Evolutionary conservation across 2,888 invertebrate genomes (phyloP).

Genomic region (Xestia sexstrigata): DNA sequence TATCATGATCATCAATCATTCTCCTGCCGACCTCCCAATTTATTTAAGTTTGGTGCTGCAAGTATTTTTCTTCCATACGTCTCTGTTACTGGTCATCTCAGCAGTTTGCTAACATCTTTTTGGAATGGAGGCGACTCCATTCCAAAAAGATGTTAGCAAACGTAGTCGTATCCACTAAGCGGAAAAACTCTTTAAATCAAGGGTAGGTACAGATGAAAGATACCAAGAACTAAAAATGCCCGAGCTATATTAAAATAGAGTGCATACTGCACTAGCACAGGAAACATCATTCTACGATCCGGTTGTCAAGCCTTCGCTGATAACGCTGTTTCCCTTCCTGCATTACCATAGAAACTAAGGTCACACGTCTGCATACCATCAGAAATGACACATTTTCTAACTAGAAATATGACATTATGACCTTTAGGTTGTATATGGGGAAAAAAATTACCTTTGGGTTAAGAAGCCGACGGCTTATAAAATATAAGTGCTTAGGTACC

Average conservation of each 20-base stretch:
- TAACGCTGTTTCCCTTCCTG: conserved; percentile 49
- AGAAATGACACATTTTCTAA: conserved; percentile 34
- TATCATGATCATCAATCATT: too few relatives aligned
- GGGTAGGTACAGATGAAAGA: not conserved
- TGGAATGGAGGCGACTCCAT: too few relatives aligned
- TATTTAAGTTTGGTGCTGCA: too few relatives aligned
- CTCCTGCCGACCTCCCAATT: too few relatives aligned
- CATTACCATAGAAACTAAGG: conserved; percentile 53
- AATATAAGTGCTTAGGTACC: not conserved
- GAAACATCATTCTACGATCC: conserved; percentile 52
- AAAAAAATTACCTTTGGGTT: not conserved
- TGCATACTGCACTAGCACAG: conserved; percentile 36
- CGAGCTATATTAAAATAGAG: conserved; percentile 28
- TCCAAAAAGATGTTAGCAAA: not conserved
- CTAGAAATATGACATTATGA: conserved; percentile 25
- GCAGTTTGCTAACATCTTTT: too few relatives aligned
- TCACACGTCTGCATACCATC: conserved; percentile 45
- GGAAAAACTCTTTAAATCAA: not conserved
- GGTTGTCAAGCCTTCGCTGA: conserved; percentile 45
- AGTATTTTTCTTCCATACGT: too few relatives aligned
- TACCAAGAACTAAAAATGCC: not conserved
- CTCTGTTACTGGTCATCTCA: too few relatives aligned
- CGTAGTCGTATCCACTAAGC: not conserved
- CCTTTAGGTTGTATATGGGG: conserved; percentile 17
- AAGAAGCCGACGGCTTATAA: too few relatives aligned